Evolutionary conservation across 2,888 invertebrate genomes (phyloP).

Genomic region (Polymixis flavicincta): DNA sequence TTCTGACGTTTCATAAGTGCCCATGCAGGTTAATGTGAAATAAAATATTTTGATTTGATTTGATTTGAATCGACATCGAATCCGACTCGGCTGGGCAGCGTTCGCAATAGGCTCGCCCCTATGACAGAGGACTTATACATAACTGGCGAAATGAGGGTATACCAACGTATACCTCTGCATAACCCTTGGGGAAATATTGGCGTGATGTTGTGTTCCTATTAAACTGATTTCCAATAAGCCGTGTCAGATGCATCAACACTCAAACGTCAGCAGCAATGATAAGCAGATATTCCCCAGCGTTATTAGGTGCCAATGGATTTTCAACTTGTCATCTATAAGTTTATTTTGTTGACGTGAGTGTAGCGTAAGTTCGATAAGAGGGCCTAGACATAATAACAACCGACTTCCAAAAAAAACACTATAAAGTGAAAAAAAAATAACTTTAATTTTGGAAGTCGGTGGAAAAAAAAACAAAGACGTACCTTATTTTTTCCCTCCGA

Average conservation of each 20-base stretch:
- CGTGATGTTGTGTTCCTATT: neutral
- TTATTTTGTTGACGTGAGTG: neutral
- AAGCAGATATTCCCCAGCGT: constrained; percentile 12
- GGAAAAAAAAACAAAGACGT: too few species aligned
- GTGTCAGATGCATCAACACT: constrained; percentile 20
- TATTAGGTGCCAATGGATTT: constrained; percentile 1
- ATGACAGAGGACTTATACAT: neutral
- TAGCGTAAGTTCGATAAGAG: neutral
- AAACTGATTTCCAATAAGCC: constrained; percentile 16
- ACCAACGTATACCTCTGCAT: neutral
- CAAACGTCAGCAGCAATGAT: constrained; percentile 15
- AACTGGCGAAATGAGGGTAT: neutral
- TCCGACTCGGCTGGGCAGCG: too few species aligned
- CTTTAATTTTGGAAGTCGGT: too few species aligned
- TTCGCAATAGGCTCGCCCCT: neutral
- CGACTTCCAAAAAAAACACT: too few species aligned
- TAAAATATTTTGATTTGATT: too few species aligned
- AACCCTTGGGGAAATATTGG: neutral
- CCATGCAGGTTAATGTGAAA: too few species aligned
- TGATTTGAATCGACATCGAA: too few species aligned
- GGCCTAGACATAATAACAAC: neutral
- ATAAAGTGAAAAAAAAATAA: too few species aligned
- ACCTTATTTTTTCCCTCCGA: too few species aligned
- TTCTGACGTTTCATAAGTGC: too few species aligned
- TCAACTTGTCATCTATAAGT: constrained; percentile 2